These are phyloP conservation scores for Potorous gilbertii DNA, from an alignment of 2,797 vertebrate genomes.

Conservation along the genomic window DNA sequence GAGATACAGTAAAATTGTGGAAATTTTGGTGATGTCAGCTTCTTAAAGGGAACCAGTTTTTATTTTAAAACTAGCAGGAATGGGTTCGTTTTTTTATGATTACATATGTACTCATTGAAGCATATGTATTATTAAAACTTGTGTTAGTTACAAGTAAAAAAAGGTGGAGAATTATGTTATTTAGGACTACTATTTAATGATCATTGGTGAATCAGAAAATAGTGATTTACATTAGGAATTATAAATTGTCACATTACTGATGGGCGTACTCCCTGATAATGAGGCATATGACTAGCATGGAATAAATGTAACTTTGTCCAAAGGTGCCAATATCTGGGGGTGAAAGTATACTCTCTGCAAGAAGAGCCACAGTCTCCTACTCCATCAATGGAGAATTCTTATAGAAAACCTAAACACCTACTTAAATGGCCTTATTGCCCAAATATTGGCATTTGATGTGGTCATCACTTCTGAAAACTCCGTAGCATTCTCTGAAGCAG, in stretches of 20 bases:
- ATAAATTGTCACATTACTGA: background rate
- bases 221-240: constrained; percentile 17
- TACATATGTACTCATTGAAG: constrained; percentile 27
- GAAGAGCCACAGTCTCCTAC: background rate
- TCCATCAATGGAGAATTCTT: background rate
- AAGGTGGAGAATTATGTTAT: constrained; percentile 43
- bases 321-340: background rate
- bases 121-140: constrained; percentile 36
- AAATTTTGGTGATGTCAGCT: background rate
- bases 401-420: background rate
- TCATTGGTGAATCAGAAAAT: constrained; percentile 45
- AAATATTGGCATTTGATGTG: constrained; percentile 22
- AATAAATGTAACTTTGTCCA: background rate
- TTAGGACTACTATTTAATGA: constrained; percentile 48
- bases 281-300: background rate
- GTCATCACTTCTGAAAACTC: background rate
- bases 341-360: background rate
- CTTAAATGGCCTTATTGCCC: constrained; percentile 1
- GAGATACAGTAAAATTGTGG: constrained; percentile 24
- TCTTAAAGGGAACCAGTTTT: constrained; percentile 46
- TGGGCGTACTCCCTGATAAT: background rate
- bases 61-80: constrained; percentile 29
- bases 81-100: constrained; percentile 14
- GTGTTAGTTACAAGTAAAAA: constrained; percentile 42
- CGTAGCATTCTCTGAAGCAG: background rate